Conservation (phyloP, 2,113 vertebrate species). For the Hippoglossus stenolepis region DNA sequence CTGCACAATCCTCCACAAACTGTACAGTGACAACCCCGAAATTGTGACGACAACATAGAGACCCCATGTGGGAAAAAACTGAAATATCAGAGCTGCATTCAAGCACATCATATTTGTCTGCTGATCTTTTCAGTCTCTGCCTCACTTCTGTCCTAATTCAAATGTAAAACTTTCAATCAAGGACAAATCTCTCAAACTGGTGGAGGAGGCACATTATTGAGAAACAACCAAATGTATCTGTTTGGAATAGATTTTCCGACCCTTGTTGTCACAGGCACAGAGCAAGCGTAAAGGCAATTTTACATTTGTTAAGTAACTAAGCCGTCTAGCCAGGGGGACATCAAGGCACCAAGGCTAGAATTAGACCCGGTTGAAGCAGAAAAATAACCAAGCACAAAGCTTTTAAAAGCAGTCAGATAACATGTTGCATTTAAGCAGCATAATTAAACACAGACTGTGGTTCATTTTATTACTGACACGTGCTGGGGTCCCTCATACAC, state of each 20-base stretch:
- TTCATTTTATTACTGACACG: conserved; percentile 40
- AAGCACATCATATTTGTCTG: not conserved
- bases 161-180: too few relatives aligned
- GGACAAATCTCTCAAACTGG: not conserved
- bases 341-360: conserved; percentile 45
- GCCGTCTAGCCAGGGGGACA: conserved; percentile 9
- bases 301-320: conserved; percentile 12
- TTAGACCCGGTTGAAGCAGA: conserved; percentile 44
- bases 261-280: conserved; percentile 2
- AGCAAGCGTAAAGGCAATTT: not conserved
- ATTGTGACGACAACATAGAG: not conserved
- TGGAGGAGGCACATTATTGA: not conserved
- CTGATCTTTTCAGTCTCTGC: too few relatives aligned
- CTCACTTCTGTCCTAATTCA: too few relatives aligned
- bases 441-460: conserved; percentile 52
- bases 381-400: conserved; percentile 22
- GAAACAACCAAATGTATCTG: not conserved
- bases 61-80: not conserved
- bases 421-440: conserved; percentile 3
- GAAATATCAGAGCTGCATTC: not conserved
- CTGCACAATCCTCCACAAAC: not conserved
- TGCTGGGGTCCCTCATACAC: conserved; percentile 39
- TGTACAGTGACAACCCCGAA: conserved; percentile 10
- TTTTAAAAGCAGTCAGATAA: conserved; percentile 36
- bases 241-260: conserved; percentile 15